Percentiles rank a stretch among this genome's conserved stretches.
phyloP scores from a whole-genome alignment of 2,797 vertebrate genomes.

The Gastrophryne carolinensis region DNA sequence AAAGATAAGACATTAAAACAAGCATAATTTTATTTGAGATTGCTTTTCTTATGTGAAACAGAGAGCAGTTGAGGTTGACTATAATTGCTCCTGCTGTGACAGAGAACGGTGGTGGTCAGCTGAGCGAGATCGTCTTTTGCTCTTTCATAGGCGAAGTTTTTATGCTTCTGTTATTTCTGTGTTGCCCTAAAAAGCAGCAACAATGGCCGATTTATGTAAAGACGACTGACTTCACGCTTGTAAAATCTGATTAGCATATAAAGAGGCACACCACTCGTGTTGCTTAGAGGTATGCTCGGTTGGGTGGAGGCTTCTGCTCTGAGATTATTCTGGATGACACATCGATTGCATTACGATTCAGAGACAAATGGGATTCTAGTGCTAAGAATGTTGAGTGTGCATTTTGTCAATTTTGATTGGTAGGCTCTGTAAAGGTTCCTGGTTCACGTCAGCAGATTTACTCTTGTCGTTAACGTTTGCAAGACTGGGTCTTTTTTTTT shows the following conservation, averaged over 20 bases:
- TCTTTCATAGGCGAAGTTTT: background rate
- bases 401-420: background rate
- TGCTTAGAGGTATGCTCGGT: background rate
- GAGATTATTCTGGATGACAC: background rate
- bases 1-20: no score
- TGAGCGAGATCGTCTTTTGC: background rate
- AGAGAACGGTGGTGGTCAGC: background rate
- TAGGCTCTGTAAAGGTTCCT: background rate
- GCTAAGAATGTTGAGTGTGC: background rate
- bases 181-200: background rate
- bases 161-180: background rate
- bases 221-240: background rate
- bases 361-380: background rate
- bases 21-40: no score
- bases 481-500: background rate
- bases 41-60: no score
- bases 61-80: background rate
- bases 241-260: constrained; percentile 21
- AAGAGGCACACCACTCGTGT: constrained; percentile 1
- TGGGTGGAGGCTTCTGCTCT: background rate
- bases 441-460: background rate
- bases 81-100: background rate
- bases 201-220: background rate
- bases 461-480: background rate
- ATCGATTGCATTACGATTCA: background rate